Evolutionary conservation across 2,797 vertebrate species (phyloP).

Genomic region (Coendou prehensilis): DNA sequence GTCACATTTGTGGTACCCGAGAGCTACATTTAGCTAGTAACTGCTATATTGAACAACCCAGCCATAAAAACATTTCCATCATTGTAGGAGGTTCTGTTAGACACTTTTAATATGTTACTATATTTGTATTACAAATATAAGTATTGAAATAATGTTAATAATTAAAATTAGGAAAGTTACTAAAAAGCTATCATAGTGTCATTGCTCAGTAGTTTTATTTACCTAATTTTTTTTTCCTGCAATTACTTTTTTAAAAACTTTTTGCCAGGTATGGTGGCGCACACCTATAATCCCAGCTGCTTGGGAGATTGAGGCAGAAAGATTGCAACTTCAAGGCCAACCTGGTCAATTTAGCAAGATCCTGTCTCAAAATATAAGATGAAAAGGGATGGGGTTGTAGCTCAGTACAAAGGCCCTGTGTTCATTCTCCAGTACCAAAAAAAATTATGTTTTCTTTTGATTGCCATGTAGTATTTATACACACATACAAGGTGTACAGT

Average conservation of each 20-base stretch:
- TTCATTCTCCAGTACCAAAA: neutral
- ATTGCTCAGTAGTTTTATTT: constrained; percentile 37
- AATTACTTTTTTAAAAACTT: neutral
- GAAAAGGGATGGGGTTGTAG: neutral
- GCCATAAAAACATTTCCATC: neutral
- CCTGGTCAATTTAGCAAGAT: neutral
- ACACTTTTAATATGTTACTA: constrained; percentile 17
- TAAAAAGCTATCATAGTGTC: neutral
- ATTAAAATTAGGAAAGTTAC: constrained; percentile 14
- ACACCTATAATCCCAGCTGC: neutral
- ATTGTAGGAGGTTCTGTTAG: neutral
- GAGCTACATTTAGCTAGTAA: neutral
- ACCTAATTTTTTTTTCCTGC: constrained; percentile 21
- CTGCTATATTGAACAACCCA: constrained; percentile 12
- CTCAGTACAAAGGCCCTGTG: neutral
- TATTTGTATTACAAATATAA: constrained; percentile 60
- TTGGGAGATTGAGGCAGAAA: neutral
- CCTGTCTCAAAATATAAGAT: neutral
- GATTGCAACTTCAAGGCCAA: neutral
- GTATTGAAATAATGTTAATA: constrained; percentile 46
- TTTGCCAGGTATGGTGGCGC: neutral
- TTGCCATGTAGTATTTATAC: neutral
- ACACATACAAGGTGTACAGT: neutral
- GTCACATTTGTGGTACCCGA: neutral
- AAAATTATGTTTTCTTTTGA: neutral